Conservation (phyloP, 2,888 invertebrate species). For the Xestia c-nigrum region DNA sequence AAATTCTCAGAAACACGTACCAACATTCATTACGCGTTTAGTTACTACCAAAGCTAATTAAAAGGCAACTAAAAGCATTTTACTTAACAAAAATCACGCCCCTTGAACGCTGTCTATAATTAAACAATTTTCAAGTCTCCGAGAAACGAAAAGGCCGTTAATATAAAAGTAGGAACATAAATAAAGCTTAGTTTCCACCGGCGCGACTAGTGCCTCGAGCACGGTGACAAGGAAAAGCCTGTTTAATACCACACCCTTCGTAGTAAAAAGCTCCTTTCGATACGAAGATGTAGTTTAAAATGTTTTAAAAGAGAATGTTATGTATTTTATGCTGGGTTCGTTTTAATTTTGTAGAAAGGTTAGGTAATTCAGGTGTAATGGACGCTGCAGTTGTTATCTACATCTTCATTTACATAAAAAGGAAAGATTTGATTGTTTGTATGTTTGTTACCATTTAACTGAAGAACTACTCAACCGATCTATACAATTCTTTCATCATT, state of each 20-base stretch:
- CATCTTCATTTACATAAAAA: too few relatives aligned
- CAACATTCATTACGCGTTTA: conserved; percentile 14
- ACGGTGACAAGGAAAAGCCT: conserved; percentile 66
- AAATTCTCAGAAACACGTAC: not conserved
- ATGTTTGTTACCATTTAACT: too few relatives aligned
- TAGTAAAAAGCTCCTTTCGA: conserved; percentile 64
- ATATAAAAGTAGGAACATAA: conserved; percentile 66
- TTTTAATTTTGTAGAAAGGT: conserved; percentile 52
- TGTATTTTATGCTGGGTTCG: conserved; percentile 43
- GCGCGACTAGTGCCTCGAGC: conserved; percentile 55
- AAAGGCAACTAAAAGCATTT: conserved; percentile 12
- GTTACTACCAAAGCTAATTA: conserved; percentile 3
- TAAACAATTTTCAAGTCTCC: conserved; percentile 57
- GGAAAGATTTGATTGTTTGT: too few relatives aligned
- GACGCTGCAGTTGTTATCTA: not conserved
- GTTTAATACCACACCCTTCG: conserved; percentile 62
- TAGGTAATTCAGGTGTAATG: conserved; percentile 9
- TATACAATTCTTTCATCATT: too few relatives aligned
- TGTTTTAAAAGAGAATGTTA: conserved; percentile 59
- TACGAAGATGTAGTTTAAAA: conserved; percentile 61
- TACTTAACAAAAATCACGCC: conserved; percentile 29
- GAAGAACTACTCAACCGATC: too few relatives aligned
- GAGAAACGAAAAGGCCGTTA: conserved; percentile 42
- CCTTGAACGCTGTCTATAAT: conserved; percentile 50
- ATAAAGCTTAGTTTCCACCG: conserved; percentile 65